Percentiles rank a stretch among this genome's conserved stretches.
Conservation (phyloP, 2,888 invertebrate genomes). For the Rhagonycha fulva region DNA sequence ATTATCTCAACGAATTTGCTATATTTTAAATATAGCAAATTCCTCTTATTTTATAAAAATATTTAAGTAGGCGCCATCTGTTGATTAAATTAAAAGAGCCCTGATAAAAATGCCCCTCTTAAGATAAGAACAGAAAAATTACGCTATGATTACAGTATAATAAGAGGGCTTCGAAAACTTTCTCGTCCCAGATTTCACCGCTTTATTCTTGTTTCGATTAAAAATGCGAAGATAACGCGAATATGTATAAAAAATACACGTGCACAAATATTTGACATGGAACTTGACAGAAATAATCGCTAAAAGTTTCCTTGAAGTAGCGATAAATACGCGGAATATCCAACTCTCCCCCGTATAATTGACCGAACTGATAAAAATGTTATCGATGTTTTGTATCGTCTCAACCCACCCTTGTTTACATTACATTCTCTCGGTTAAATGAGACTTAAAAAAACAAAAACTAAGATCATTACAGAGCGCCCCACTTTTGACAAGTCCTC, state of each 20-base stretch:
- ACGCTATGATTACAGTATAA: background rate
- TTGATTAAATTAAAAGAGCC: too few species aligned
- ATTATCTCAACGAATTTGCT: too few species aligned
- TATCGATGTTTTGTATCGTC: background rate
- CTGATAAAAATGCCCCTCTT: too few species aligned
- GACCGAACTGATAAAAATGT: background rate
- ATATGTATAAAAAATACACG: conserved; percentile 19
- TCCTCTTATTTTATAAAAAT: too few species aligned
- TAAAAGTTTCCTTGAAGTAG: background rate
- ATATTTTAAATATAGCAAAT: too few species aligned
- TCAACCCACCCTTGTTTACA: background rate
- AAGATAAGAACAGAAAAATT: background rate
- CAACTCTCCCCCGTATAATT: background rate
- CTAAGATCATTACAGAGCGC: background rate
- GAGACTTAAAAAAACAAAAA: background rate
- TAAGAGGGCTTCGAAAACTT: background rate
- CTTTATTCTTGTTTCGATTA: background rate
- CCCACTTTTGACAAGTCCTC: background rate
- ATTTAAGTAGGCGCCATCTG: too few species aligned
- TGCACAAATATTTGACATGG: conserved; percentile 18
- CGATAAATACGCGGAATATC: background rate
- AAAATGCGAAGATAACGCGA: background rate
- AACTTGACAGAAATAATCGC: background rate
- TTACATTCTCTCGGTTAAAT: background rate
- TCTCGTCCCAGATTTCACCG: background rate